These are phyloP conservation scores for Nesometra sesokonis DNA, from an alignment of 35 echinoderm and acorn worm species.

Conservation along the genomic window DNA sequence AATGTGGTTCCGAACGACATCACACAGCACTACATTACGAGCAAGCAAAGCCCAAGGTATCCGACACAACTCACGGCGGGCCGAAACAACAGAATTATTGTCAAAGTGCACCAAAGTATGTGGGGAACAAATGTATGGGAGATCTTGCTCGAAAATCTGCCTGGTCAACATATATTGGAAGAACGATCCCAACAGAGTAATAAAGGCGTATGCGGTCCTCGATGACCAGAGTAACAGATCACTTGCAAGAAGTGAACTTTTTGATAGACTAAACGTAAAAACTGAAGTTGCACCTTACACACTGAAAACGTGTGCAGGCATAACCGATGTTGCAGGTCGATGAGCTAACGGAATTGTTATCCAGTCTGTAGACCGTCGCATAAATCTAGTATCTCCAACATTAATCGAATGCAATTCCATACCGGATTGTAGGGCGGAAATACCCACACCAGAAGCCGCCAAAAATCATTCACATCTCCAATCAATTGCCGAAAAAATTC, in stretches of 20 bases:
- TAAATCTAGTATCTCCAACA: slow-evolving; percentile 3
- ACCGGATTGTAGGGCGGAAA: slow-evolving; percentile 33
- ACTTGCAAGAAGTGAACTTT: slow-evolving; percentile 12
- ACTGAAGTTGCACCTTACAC: not conserved
- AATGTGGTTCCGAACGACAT: too few species aligned
- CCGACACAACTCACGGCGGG: too few species aligned
- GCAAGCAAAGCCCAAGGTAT: too few species aligned
- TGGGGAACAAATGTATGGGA: not conserved
- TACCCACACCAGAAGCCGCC: slow-evolving; percentile 22
- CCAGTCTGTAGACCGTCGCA: not conserved
- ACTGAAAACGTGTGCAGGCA: slow-evolving; percentile 29
- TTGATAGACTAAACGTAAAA: slow-evolving; percentile 8
- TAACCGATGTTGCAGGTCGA: not conserved
- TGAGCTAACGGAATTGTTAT: slow-evolving; percentile 11
- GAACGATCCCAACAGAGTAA: not conserved
- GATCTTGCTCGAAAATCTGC: not conserved
- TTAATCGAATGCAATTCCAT: slow-evolving; percentile 34
- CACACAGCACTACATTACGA: too few species aligned
- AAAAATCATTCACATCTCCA: slow-evolving; percentile 24
- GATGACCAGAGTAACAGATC: slow-evolving; percentile 57
- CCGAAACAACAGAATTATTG: too few species aligned
- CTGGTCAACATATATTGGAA: not conserved
- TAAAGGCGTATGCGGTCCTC: slow-evolving; percentile 30
- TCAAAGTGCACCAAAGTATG: too few species aligned
- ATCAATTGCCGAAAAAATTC: slow-evolving; percentile 21